phyloP scores from a whole-genome alignment of 2,888 invertebrate genomes.

The Tolmerus cingulatus region DNA sequence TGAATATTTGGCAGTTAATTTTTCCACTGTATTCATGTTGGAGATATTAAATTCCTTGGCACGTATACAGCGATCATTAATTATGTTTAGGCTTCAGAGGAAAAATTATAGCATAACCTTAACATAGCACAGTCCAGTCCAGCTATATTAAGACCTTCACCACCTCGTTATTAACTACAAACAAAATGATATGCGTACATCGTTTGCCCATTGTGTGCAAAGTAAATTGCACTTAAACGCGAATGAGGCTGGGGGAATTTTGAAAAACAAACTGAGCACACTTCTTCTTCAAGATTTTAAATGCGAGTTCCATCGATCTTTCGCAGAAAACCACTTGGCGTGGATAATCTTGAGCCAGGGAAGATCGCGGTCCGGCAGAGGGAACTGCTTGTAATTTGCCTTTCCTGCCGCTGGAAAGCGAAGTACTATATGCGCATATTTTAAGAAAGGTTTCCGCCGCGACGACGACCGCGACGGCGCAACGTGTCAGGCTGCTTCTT shows the following conservation, averaged over 20 bases:
- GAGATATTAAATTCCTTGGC: not conserved
- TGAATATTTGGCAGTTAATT: not conserved
- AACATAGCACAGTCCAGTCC: not conserved
- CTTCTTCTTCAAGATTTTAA: not conserved
- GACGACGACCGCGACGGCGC: not conserved
- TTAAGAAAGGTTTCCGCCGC: conserved; percentile 10
- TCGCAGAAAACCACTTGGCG: not conserved
- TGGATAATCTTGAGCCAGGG: not conserved
- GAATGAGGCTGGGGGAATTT: not conserved
- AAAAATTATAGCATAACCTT: not conserved
- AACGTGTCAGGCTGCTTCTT: not conserved
- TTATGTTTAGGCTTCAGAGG: not conserved
- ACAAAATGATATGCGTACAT: not conserved
- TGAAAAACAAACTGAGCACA: not conserved
- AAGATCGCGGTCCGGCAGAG: not conserved
- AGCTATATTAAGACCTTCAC: not conserved
- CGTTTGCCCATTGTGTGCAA: not conserved
- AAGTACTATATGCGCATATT: conserved; percentile 17
- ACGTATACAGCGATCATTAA: not conserved
- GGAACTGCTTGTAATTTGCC: not conserved
- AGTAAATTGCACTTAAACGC: not conserved
- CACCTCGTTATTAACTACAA: not conserved
- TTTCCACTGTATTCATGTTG: not conserved
- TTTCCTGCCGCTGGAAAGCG: not conserved
- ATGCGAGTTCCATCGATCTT: conserved; percentile 19